phyloP scores from a whole-genome alignment of 2,797 vertebrate genomes.

The Manis javanica region DNA sequence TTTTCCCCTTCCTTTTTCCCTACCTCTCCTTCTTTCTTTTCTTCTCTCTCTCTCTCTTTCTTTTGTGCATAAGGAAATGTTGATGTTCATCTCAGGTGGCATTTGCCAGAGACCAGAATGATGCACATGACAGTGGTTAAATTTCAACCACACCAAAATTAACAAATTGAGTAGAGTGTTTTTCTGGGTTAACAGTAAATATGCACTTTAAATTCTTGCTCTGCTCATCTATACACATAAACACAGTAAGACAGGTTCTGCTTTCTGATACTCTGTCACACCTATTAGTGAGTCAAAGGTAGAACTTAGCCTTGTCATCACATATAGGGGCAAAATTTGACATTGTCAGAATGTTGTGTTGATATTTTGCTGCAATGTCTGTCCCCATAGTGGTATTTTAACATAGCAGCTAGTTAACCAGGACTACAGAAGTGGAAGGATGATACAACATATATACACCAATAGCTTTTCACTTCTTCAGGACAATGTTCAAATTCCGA shows the following conservation, averaged over 20 bases:
- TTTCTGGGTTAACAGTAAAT: conserved; percentile 87
- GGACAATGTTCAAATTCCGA: conserved; percentile 72
- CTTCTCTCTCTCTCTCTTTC: background rate
- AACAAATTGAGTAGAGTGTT: conserved; percentile 79
- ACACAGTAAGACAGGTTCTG: conserved; percentile 70
- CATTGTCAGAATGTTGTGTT: conserved; percentile 73
- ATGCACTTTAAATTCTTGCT: conserved; percentile 86
- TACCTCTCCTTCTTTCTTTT: background rate
- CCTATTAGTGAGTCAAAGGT: conserved; percentile 29
- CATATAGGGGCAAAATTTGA: conserved; percentile 67
- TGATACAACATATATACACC: conserved; percentile 55
- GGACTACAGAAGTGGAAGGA: conserved; percentile 82
- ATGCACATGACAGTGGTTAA: conserved; percentile 80
- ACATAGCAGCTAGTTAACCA: conserved; percentile 79
- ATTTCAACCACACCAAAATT: conserved; percentile 84
- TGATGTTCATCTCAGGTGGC: conserved; percentile 88
- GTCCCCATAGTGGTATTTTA: conserved; percentile 53
- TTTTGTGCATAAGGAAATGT: conserved; percentile 84
- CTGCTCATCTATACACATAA: conserved; percentile 77
- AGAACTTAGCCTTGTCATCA: conserved; percentile 60
- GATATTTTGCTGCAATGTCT: conserved; percentile 73
- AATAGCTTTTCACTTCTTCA: conserved; percentile 76
- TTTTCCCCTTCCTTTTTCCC: conserved; percentile 53
- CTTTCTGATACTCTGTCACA: conserved; percentile 14
- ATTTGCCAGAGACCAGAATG: conserved; percentile 87